These are phyloP conservation scores for Meiosimyza platycephala DNA, from an alignment of 2,888 invertebrate genomes.

Conservation along the genomic window DNA sequence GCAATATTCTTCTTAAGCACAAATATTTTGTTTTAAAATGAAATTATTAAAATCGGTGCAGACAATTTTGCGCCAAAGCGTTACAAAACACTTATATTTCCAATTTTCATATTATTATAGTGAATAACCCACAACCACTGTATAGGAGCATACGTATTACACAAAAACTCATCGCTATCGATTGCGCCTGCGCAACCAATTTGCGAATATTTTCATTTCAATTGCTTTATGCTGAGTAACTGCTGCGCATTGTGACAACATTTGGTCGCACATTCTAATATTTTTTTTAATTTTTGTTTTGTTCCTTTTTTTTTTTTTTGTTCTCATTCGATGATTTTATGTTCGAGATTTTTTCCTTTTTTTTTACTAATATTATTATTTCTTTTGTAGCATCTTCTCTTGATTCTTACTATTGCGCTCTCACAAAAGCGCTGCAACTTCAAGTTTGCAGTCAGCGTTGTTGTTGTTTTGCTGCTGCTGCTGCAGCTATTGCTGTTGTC, in stretches of 20 bases:
- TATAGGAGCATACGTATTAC: too few relatives aligned
- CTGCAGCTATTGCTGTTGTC: slow-evolving; percentile 31
- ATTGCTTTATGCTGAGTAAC: slow-evolving; percentile 27
- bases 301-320: background rate
- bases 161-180: background rate
- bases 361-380: slow-evolving; percentile 2
- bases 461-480: slow-evolving; percentile 21
- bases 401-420: slow-evolving; percentile 1
- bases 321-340: background rate
- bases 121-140: too few relatives aligned
- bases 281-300: slow-evolving; percentile 5
- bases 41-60: too few relatives aligned
- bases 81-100: too few relatives aligned
- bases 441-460: slow-evolving; percentile 1
- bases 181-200: slow-evolving; percentile 54
- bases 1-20: too few relatives aligned
- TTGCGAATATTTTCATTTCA: slow-evolving; percentile 64
- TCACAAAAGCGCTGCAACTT: background rate
- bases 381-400: background rate
- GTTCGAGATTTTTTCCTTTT: background rate
- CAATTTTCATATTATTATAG: too few relatives aligned
- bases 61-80: too few relatives aligned
- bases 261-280: background rate
- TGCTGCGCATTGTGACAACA: slow-evolving; percentile 10
- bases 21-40: too few relatives aligned